phyloP scores from a whole-genome alignment of 1,140 invertebrate species.

The Ostrea edulis region DNA sequence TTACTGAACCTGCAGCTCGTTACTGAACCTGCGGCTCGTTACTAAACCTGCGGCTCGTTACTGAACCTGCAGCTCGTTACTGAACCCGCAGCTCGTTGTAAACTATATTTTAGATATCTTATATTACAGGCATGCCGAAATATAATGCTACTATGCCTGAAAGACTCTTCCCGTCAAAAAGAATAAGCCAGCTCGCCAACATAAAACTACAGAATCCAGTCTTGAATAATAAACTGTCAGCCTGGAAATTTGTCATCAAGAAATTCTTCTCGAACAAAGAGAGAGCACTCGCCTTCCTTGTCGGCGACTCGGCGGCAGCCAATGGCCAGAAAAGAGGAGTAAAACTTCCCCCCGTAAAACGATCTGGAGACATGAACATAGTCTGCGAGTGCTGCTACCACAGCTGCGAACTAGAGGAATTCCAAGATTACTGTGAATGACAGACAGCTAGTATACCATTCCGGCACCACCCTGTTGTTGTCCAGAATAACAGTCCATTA shows the following conservation, averaged over 20 bases:
- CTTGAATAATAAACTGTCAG: neutral
- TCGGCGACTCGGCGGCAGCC: neutral
- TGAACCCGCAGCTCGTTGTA: no score
- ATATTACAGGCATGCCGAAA: neutral
- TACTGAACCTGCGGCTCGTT: no score
- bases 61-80: no score
- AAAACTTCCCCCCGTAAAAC: neutral
- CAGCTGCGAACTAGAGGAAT: neutral
- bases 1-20: no score
- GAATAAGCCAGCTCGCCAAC: neutral
- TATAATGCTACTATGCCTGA: neutral
- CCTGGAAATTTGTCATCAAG: neutral
- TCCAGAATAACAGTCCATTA: no score
- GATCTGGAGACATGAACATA: neutral
- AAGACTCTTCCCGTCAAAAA: neutral
- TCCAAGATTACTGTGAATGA: neutral
- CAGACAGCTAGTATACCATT: neutral
- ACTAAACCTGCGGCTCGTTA: no score
- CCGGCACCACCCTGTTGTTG: no score
- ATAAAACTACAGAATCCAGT: neutral
- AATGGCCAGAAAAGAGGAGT: neutral
- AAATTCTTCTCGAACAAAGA: neutral
- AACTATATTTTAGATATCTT: neutral
- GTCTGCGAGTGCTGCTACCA: neutral
- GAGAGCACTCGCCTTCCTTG: constrained; percentile 5